phyloP scores from a whole-genome alignment of 2,888 invertebrate genomes.

The Philereme transversata region DNA sequence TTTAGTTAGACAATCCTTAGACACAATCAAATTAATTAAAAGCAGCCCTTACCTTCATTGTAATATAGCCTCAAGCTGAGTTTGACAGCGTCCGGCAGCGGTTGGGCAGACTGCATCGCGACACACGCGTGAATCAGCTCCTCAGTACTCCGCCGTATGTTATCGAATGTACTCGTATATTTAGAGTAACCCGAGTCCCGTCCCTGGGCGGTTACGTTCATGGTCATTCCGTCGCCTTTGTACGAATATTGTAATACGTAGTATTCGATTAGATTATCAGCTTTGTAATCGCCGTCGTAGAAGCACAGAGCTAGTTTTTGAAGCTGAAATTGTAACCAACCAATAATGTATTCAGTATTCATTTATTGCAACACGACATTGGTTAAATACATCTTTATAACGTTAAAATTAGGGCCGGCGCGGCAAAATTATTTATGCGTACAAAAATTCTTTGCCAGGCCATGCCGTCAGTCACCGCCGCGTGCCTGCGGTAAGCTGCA shows the following conservation, averaged over 20 bases:
- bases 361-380: too few relatives aligned
- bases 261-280: constrained; percentile 67
- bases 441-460: too few relatives aligned
- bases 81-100: constrained; percentile 50
- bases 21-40: too few relatives aligned
- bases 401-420: too few relatives aligned
- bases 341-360: too few relatives aligned
- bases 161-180: constrained; percentile 57
- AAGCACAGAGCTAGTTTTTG: constrained; percentile 69
- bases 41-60: constrained; percentile 55
- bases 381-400: too few relatives aligned
- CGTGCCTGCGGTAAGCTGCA: too few relatives aligned
- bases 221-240: constrained; percentile 49
- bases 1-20: too few relatives aligned
- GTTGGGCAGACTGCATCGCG: constrained; percentile 49
- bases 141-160: constrained; percentile 53
- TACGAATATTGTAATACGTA: constrained; percentile 68
- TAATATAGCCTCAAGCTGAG: constrained; percentile 69
- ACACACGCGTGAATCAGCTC: constrained; percentile 55
- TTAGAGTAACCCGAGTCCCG: constrained; percentile 38
- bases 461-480: too few relatives aligned
- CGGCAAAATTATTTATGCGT: too few relatives aligned
- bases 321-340: constrained; percentile 47
- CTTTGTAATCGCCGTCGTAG: constrained; percentile 60
- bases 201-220: constrained; percentile 54